phyloP scores from a whole-genome alignment of 1,140 invertebrate species.

The Kradibia gibbosae region DNA sequence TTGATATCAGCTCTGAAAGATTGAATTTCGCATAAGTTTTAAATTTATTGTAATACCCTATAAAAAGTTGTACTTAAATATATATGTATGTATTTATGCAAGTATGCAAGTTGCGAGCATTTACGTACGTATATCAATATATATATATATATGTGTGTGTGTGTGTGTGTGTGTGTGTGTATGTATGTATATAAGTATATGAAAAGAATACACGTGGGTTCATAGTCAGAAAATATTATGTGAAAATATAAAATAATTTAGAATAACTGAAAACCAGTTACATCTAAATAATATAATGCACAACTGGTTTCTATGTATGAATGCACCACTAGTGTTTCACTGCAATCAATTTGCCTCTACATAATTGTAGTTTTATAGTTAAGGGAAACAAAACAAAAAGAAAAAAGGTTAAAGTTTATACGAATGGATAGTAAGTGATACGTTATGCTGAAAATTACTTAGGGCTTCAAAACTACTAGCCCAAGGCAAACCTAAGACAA shows the following conservation, averaged over 20 bases:
- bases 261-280: background rate
- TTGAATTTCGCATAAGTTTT: too few species aligned
- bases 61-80: background rate
- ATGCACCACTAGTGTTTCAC: conserved; percentile 44
- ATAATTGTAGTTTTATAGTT: conserved; percentile 26
- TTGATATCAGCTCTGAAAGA: too few species aligned
- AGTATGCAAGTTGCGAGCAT: too few species aligned
- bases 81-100: background rate
- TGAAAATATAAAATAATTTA: background rate
- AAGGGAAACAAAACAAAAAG: background rate
- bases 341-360: conserved; percentile 37
- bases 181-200: background rate
- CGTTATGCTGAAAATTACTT: background rate
- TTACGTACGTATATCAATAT: background rate
- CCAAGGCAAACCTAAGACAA: background rate
- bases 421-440: background rate
- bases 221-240: background rate
- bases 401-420: conserved; percentile 28
- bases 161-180: too few species aligned
- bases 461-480: conserved; percentile 6
- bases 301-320: conserved; percentile 30
- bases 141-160: background rate
- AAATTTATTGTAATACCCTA: background rate
- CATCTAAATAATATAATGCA: conserved; percentile 24
- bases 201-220: background rate